Conservation (phyloP, 2,797 vertebrate species). For the Diglossa cyanea region DNA sequence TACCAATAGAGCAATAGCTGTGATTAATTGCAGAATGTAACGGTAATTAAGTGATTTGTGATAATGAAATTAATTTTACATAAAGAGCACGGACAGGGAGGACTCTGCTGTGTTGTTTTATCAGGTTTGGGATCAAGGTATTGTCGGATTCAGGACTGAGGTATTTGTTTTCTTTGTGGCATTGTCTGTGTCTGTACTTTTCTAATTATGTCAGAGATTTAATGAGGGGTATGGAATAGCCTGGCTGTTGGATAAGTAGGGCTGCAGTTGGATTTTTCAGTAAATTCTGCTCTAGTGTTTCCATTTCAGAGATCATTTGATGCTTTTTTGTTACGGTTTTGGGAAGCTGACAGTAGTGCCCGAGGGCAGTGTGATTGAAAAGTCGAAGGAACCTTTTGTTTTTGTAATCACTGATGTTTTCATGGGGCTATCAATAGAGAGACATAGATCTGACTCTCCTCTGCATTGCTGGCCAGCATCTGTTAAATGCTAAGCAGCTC, state of each 20-base stretch:
- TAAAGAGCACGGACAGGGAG: neutral
- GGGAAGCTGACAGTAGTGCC: neutral
- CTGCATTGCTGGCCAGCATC: neutral
- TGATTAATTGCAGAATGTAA: constrained; percentile 4
- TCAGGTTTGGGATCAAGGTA: neutral
- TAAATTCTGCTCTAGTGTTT: neutral
- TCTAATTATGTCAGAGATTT: neutral
- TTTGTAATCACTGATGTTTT: neutral
- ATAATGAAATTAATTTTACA: neutral
- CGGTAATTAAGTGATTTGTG: neutral
- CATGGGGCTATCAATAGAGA: neutral
- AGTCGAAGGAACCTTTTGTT: neutral
- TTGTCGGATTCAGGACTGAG: neutral
- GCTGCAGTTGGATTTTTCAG: neutral
- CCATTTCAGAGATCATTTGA: neutral
- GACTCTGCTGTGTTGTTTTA: neutral
- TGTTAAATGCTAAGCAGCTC: neutral
- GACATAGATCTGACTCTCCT: neutral
- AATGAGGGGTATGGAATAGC: neutral
- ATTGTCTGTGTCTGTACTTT: constrained; percentile 24
- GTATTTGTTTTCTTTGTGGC: neutral
- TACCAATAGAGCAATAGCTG: neutral
- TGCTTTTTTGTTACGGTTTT: neutral
- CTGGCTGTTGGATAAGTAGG: neutral
- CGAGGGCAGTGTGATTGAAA: neutral